phyloP scores from a whole-genome alignment of 1,140 invertebrate species.

The Papilio glaucus region DNA sequence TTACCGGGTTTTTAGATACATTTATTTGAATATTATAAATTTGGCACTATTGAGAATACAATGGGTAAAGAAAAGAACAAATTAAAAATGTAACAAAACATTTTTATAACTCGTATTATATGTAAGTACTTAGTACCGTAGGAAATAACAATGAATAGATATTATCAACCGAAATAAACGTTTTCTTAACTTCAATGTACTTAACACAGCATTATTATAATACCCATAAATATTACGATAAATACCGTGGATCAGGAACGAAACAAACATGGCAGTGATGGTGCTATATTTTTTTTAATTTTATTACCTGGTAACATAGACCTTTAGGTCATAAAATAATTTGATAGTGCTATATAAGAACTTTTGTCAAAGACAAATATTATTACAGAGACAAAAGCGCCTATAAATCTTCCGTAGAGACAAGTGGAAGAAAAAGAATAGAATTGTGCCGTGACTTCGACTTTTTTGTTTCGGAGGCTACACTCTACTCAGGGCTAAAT shows the following conservation, averaged over 20 bases:
- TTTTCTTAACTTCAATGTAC: too few relatives aligned
- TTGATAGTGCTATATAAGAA: too few relatives aligned
- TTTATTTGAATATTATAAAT: not conserved
- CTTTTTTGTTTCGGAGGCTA: not conserved
- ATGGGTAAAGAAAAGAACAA: not conserved
- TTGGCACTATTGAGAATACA: not conserved
- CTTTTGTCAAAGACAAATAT: not conserved
- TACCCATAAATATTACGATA: not conserved
- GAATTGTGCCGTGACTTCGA: too few relatives aligned
- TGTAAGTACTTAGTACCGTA: too few relatives aligned
- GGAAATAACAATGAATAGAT: too few relatives aligned
- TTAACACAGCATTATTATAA: not conserved
- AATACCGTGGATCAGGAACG: not conserved
- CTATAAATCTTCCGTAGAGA: too few relatives aligned
- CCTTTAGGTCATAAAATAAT: too few relatives aligned
- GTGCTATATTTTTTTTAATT: not conserved
- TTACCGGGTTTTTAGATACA: not conserved
- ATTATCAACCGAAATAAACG: not conserved
- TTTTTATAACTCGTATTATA: too few relatives aligned
- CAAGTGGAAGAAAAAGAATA: too few relatives aligned
- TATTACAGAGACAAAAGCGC: not conserved
- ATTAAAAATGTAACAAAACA: not conserved
- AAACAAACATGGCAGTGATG: slow-evolving; percentile 3
- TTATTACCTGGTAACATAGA: too few relatives aligned
- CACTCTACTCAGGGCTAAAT: not conserved